Base-by-base conservation (phyloP, 1,140 invertebrate species). In the Diorhabda carinulata region DNA sequence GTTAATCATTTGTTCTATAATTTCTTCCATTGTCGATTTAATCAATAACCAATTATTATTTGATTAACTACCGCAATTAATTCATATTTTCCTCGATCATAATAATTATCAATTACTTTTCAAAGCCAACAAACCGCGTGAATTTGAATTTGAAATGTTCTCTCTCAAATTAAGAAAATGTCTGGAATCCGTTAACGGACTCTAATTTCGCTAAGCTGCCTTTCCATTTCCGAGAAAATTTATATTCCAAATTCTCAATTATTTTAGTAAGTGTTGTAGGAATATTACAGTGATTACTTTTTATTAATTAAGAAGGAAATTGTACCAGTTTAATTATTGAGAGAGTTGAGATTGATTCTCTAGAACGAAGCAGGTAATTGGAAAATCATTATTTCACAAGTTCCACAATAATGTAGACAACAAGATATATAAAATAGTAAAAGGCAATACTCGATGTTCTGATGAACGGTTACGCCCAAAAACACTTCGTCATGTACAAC, bases 51-150 rank as follows among this genome's bases (percentile, higher is more conserved):
- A 25, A 25, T 25, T 25, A 25, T 25, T 52, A 52, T n/a, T 52
- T 52, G n/a, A 52, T 52, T 52, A 52, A n/a, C n/a, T 52, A 8
- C 47, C 6, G 47, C n/a, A 52, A 52, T 52, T 8, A 52, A 52
- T 52, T 52, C n/a, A 52, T 52, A 8, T 52, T 52, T n/a, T 52
- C 47, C 47, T 6, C 47, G 6, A n/a, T 52, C n/a, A 52, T 52
- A 52, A 52, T 52, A 52, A 52, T 52, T 52, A 52, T 52, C 47
- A 52, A 52, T 52, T 52, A 52, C 47, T 52, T 52, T 52, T 52
- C n/a, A n/a, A n/a, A 52, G 47, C 47, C 47, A 52, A 52, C 47
- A 52, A 52, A 4, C 47, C 6, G n/a, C 6, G 47, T 52, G 47
- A 8, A 52, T n/a, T 25, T 52, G 47, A 52, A 52, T 52, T n/a